Conservation (phyloP, 2,888 invertebrate genomes). For the Adelphocoris suturalis region DNA sequence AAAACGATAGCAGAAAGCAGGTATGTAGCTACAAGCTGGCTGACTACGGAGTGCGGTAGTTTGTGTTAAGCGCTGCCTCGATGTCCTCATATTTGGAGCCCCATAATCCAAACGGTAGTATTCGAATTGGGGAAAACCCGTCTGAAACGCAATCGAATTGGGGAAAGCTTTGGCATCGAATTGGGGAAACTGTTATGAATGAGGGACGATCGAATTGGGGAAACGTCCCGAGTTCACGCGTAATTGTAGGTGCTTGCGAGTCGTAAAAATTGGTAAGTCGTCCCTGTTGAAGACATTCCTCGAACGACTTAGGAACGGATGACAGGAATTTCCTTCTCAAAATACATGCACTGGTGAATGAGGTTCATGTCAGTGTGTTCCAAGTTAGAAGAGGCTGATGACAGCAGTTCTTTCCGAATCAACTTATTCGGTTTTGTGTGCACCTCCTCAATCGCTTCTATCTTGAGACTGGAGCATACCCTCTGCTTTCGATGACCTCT, state of each 20-base stretch:
- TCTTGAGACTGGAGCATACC: conserved; percentile 48
- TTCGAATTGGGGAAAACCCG: not conserved
- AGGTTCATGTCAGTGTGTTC: conserved; percentile 44
- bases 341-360: conserved; percentile 46
- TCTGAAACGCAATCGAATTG: conserved; percentile 36
- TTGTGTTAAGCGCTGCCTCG: too few relatives aligned
- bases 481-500: conserved; percentile 21
- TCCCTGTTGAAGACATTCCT: conserved; percentile 44
- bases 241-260: conserved; percentile 24
- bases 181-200: not conserved
- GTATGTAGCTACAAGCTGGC: too few relatives aligned
- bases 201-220: not conserved
- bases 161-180: not conserved
- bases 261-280: conserved; percentile 50
- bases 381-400: conserved; percentile 6
- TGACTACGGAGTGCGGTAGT: too few relatives aligned
- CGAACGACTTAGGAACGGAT: not conserved
- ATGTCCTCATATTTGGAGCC: too few relatives aligned
- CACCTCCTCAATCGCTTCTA: conserved; percentile 3
- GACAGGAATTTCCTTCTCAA: conserved; percentile 2
- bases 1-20: too few relatives aligned
- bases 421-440: conserved; percentile 48
- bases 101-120: not conserved
- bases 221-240: not conserved
- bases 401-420: conserved; percentile 17